Conservation (phyloP, 1,140 invertebrate species). For the Tetraneura akinire region DNA sequence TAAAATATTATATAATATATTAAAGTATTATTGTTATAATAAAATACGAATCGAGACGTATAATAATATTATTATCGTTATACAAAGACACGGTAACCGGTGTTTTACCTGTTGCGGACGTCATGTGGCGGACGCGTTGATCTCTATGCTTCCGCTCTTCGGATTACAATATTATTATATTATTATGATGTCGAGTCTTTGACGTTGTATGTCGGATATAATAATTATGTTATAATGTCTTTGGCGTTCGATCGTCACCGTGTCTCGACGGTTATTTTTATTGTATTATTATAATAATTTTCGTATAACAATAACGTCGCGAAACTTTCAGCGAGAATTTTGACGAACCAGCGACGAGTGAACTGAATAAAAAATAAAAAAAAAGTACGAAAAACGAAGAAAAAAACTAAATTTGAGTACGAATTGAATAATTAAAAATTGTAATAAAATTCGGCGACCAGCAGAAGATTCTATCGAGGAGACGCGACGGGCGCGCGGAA, state of each 20-base stretch:
- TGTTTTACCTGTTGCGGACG: conserved; percentile 24
- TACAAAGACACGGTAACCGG: too few species aligned
- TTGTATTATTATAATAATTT: too few species aligned
- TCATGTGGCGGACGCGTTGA: neutral
- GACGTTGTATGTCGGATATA: too few species aligned
- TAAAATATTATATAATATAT: too few species aligned
- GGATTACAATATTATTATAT: neutral
- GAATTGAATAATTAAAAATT: neutral
- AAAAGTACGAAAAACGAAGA: neutral
- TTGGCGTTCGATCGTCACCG: too few species aligned
- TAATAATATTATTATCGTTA: neutral
- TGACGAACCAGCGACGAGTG: neutral
- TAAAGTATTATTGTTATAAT: too few species aligned
- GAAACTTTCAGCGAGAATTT: neutral
- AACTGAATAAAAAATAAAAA: neutral
- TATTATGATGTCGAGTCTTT: neutral
- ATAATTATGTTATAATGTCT: too few species aligned
- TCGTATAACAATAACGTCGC: too few species aligned
- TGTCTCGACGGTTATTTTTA: too few species aligned
- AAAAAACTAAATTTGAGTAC: too few species aligned
- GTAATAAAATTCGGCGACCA: too few species aligned
- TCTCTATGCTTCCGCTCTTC: neutral
- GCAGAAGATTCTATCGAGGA: too few species aligned
- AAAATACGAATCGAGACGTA: neutral
- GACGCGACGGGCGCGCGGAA: neutral